phyloP scores from a whole-genome alignment of 2,113 vertebrate genomes.

The Pseudorectes ferrugineus region DNA sequence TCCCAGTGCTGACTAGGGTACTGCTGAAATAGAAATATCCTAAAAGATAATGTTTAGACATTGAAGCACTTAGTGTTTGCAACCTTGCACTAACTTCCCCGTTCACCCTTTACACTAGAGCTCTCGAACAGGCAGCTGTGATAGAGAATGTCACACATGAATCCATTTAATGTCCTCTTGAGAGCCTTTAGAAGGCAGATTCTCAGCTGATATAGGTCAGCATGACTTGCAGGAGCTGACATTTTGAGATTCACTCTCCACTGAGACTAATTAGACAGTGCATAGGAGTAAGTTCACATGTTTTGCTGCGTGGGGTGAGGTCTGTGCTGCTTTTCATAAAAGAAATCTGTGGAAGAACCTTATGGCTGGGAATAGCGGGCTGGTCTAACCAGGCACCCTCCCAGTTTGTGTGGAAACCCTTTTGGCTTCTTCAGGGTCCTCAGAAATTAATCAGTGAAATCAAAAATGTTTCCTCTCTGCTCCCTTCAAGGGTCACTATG shows the following conservation, averaged over 20 bases:
- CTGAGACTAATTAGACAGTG: not conserved
- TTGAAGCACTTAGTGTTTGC: not conserved
- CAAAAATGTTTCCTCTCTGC: not conserved
- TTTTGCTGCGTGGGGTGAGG: not conserved
- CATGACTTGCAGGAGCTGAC: not conserved
- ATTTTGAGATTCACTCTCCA: not conserved
- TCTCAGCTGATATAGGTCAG: not conserved
- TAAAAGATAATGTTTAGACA: not conserved
- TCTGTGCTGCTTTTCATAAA: not conserved
- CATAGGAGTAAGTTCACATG: not conserved
- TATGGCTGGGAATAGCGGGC: not conserved
- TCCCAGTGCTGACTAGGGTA: not conserved
- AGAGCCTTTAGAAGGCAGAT: not conserved
- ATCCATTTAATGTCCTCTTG: not conserved
- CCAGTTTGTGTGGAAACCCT: rapidly evolving
- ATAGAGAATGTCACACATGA: not conserved
- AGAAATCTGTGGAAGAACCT: not conserved
- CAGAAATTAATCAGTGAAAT: not conserved
- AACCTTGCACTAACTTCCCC: not conserved
- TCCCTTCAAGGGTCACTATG: not conserved
- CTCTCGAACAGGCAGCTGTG: not conserved
- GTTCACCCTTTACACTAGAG: not conserved
- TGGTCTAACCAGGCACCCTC: not conserved
- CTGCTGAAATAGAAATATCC: not conserved
- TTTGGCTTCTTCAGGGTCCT: not conserved